These are phyloP conservation scores for Cecidostiba fungosa DNA, from an alignment of 2,888 invertebrate genomes.

Conservation along the genomic window DNA sequence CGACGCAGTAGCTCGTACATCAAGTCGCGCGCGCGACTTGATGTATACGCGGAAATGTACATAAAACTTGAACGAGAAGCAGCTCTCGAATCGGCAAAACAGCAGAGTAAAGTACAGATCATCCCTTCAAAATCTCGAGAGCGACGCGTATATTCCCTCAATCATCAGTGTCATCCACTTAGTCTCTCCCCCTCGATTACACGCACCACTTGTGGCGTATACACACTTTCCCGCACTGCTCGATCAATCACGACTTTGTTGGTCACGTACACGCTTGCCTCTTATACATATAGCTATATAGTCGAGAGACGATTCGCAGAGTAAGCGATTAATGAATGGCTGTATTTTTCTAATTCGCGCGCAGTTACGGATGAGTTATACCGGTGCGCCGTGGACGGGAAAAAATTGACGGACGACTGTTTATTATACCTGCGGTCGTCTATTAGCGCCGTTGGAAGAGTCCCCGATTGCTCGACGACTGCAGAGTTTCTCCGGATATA, in stretches of 20 bases:
- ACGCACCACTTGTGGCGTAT: conserved; percentile 21
- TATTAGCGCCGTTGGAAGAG: not conserved
- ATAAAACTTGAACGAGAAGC: conserved; percentile 17
- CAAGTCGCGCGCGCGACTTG: not conserved
- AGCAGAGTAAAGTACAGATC: not conserved
- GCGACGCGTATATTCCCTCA: conserved; percentile 20
- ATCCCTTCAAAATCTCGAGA: not conserved
- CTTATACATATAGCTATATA: no score
- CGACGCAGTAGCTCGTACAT: not conserved
- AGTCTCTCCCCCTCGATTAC: not conserved
- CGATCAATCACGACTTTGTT: not conserved
- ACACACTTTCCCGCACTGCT: not conserved
- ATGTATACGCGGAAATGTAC: no score
- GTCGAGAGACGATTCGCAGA: not conserved
- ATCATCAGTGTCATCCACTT: conserved; percentile 29
- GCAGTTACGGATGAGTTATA: not conserved
- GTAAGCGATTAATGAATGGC: not conserved
- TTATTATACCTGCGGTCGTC: not conserved
- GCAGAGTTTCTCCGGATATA: not conserved
- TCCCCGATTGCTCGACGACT: not conserved
- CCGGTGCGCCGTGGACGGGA: not conserved
- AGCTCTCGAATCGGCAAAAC: no score
- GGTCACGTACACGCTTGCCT: not conserved
- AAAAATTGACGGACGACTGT: not conserved
- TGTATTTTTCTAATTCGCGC: not conserved